Conservation (phyloP, 2,113 vertebrate species). For the Anhinga anhinga region DNA sequence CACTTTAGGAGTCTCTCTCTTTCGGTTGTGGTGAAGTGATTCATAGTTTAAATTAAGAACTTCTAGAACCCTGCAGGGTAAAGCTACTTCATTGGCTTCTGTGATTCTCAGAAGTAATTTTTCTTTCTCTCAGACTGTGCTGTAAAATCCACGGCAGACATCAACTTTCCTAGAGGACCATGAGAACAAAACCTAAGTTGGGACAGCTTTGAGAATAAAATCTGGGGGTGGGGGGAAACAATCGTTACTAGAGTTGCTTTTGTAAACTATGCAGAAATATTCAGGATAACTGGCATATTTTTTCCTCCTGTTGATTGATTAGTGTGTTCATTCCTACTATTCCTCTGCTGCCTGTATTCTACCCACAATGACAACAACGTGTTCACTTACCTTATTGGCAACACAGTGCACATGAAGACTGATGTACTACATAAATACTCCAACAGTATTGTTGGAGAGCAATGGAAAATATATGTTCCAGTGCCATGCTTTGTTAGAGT, state of each 20-base stretch:
- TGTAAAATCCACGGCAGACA: background rate
- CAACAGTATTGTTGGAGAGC: background rate
- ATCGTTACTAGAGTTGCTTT: background rate
- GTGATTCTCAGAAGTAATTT: constrained; percentile 39
- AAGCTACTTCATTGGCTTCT: constrained; percentile 17
- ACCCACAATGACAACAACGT: background rate
- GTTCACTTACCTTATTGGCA: background rate
- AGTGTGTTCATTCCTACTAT: background rate
- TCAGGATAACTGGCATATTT: background rate
- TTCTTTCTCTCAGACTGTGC: constrained; percentile 22
- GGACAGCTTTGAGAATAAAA: background rate
- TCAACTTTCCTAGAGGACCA: background rate
- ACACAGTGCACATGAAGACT: background rate
- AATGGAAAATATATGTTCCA: background rate
- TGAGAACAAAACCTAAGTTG: background rate
- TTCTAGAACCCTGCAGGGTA: constrained; percentile 15
- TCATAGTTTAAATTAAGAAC: constrained; percentile 63
- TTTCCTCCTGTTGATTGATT: background rate
- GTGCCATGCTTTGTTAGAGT: background rate
- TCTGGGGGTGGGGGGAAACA: background rate
- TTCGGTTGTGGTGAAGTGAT: constrained; percentile 29
- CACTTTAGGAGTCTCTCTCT: constrained; percentile 4
- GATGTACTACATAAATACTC: background rate
- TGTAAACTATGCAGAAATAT: background rate
- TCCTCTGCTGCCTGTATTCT: background rate